phyloP scores from a whole-genome alignment of 2,113 vertebrate genomes.

The Pristiophorus japonicus region DNA sequence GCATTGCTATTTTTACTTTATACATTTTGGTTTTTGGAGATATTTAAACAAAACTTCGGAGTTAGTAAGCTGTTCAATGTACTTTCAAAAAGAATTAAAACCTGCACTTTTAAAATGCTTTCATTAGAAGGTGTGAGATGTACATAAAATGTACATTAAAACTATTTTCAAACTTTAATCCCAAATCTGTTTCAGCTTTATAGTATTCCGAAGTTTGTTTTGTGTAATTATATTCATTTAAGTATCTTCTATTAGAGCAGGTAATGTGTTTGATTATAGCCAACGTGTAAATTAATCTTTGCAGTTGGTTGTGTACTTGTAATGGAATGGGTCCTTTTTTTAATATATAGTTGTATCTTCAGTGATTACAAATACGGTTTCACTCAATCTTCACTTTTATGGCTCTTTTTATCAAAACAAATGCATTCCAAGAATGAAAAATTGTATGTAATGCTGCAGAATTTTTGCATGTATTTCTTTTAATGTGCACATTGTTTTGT shows the following conservation, averaged over 20 bases:
- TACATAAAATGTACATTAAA: constrained; percentile 10
- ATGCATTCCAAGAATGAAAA: constrained; percentile 32
- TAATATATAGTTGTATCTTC: not conserved
- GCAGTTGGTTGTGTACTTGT: constrained; percentile 13
- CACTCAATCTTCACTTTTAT: not conserved
- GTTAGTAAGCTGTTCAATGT: not conserved
- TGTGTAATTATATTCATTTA: not conserved
- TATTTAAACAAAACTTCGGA: not conserved
- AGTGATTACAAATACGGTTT: constrained; percentile 15
- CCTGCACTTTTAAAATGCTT: constrained; percentile 25
- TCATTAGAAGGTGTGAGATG: not conserved
- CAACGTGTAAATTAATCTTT: constrained; percentile 4
- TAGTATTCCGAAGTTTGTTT: not conserved
- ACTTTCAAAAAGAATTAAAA: not conserved
- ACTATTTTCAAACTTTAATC: constrained; percentile 14
- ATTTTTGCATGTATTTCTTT: constrained; percentile 26
- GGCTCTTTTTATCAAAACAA: not conserved
- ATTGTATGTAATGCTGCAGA: not conserved
- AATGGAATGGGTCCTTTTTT: not conserved
- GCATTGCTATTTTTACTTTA: constrained; percentile 2
- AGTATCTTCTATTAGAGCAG: not conserved
- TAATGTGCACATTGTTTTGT: not conserved
- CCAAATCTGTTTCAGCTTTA: constrained; percentile 12
- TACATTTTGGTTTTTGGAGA: not conserved
- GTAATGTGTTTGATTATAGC: not conserved